phyloP scores from a whole-genome alignment of 2,797 vertebrate genomes.

The Craterocephalus amniculus region DNA sequence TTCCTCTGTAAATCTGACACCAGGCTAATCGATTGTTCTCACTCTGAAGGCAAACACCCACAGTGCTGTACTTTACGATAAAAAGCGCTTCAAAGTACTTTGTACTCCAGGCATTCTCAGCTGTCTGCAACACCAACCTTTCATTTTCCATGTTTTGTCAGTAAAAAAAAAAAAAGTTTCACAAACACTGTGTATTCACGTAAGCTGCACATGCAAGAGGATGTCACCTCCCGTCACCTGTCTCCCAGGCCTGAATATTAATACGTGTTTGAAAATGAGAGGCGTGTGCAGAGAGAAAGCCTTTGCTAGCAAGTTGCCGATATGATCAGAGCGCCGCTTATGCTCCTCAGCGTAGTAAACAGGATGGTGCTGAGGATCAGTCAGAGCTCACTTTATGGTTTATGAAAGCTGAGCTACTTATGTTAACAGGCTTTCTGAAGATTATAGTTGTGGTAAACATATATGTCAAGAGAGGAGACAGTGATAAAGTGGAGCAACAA shows the following conservation, averaged over 20 bases:
- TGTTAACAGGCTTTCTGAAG: conserved; percentile 89
- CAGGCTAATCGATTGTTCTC: conserved; percentile 23
- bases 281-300: conserved; percentile 67
- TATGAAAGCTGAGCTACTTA: conserved; percentile 88
- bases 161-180: conserved; percentile 45
- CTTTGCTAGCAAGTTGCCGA: conserved; percentile 70
- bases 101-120: conserved; percentile 54
- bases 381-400: conserved; percentile 84
- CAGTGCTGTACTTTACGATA: conserved; percentile 56
- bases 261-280: conserved; percentile 76
- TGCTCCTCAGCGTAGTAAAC: conserved; percentile 79
- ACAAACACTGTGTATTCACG: conserved; percentile 48
- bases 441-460: conserved; percentile 88
- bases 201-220: conserved; percentile 65
- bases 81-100: conserved; percentile 57
- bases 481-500: conserved; percentile 73
- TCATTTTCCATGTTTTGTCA: conserved; percentile 67
- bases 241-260: conserved; percentile 77
- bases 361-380: conserved; percentile 82
- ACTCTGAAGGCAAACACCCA: conserved; percentile 59
- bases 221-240: conserved; percentile 75
- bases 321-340: conserved; percentile 80
- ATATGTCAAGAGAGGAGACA: conserved; percentile 81
- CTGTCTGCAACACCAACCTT: conserved; percentile 64
- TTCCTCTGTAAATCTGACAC: conserved; percentile 44